phyloP scores from a whole-genome alignment of 2,888 invertebrate species.

The Polylopha cassiicola region DNA sequence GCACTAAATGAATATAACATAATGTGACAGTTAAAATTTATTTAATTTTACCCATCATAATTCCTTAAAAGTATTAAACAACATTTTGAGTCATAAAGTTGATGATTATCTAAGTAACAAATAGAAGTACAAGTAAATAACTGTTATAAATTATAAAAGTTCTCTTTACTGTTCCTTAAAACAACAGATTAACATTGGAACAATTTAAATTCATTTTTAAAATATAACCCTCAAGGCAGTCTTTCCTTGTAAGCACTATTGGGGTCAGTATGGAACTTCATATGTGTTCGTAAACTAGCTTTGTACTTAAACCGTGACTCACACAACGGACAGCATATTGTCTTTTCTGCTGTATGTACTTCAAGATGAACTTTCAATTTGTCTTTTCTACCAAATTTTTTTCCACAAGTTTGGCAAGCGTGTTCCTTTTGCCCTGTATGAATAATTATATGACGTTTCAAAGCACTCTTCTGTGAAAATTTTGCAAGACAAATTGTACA shows the following conservation, averaged over 20 bases:
- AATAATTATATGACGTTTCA: conserved; percentile 47
- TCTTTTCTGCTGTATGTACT: conserved; percentile 52
- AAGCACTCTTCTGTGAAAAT: conserved; percentile 52
- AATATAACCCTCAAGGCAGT: no score
- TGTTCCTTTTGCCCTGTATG: conserved; percentile 50
- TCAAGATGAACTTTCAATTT: conserved; percentile 49
- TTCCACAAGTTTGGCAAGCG: conserved; percentile 48
- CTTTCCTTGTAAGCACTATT: no score
- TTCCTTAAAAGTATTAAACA: no score
- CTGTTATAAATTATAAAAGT: neutral
- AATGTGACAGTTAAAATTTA: conserved; percentile 19
- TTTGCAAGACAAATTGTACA: conserved; percentile 48
- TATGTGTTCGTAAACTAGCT: conserved; percentile 71
- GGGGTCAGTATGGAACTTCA: conserved; percentile 50
- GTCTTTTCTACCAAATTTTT: conserved; percentile 54
- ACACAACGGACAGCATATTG: conserved; percentile 56
- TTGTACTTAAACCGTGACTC: conserved; percentile 67
- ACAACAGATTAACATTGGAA: no score
- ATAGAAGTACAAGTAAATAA: neutral
- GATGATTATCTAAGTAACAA: no score
- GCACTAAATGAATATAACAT: conserved; percentile 41
- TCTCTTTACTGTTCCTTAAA: neutral
- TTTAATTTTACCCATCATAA: conserved; percentile 10
- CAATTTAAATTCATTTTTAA: no score
- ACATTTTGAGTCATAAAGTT: no score